Base-by-base conservation (phyloP, 2,888 invertebrate genomes). In the Nomada fabriciana region DNA sequence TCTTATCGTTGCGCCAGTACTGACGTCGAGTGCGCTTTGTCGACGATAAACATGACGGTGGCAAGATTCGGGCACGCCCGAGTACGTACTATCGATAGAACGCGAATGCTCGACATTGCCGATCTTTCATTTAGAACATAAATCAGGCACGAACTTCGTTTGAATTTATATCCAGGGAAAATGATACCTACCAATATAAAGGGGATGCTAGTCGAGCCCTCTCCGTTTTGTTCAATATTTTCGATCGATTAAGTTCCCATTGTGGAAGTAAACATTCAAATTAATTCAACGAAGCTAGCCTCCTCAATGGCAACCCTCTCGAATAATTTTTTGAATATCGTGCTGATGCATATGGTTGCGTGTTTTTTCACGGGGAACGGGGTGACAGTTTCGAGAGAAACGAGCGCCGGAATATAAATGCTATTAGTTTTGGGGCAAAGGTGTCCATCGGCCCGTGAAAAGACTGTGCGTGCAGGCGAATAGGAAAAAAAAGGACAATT, bases 361-460 rank as follows among this genome's bases (percentile, higher is more conserved):
- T 74, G 85, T 53, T 42, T 42, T 59, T 76, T 78, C 52, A 20
- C 15, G 1, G 23, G 50, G 68, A 20, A 71, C 13, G 18, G 25
- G 20, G 25, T 29, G 50, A 91, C 90, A 90, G 88, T 80, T 47
- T 47, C 70, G 60, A 63, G 71, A 60, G 69, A 67, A 55, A 67
- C 43, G 74, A 2, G 82, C 89, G 89, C 90, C 85, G 90, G 88
- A 89, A 90, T 90, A 92, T 89, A 89, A 91, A 91, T 83, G 90
- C 91, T 90, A 92, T 93, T 93, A 93, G 93, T 93, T 93, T 90
- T 36, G 36, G 81, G 80, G 87, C 89, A 91, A 92, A 92, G 89
- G 90, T 91, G 92, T 91, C 85, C 91, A 91, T 89, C 90, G 89
- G 87, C 84, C 92, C 92, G 92, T 93, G 90, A 93, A 93, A 92